Base-by-base conservation (phyloP, 2,113 vertebrate genomes). In the Clarias gariepinus region DNA sequence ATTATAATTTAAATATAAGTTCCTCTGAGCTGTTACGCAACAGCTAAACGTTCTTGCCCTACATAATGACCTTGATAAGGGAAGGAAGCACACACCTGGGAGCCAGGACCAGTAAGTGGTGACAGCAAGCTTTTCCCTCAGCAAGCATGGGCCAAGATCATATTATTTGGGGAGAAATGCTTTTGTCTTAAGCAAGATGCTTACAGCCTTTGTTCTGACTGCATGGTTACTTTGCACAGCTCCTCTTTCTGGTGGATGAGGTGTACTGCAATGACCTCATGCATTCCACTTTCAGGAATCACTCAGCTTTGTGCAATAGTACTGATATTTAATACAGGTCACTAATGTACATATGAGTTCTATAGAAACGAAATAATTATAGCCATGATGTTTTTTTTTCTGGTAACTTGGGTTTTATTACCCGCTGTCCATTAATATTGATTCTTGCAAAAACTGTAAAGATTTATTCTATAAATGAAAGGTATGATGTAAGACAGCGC, bases 321-420 rank as follows among this genome's bases (percentile, higher is more conserved):
- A n/a, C 23, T 30, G 16, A 68, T 68, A 68, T 28, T 52, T 7
- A 53, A 13, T 53, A 91, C 94, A 91, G 93, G 93, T 88, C 92
- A 90, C 25, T 6, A 64, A 66, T 19, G 52, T 23, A 83, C n/a
- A 53, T 68, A 57, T 21, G 12, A 68, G 63, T 64, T 83, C 60
- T 80, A 80, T 25, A 57, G 11, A 79, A 58, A 79, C 8, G 47
- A 18, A 2, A 77, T 77, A 19, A 74, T 52, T 74, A 47, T 25
- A 25, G 74, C 16, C 6, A 53, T 2, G 28, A 28, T 55, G 47
- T 5, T 0, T 25, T 23, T 77, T 73, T 74, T 47, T 23, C 18
- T 71, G 30, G 16, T 71, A 36, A 71, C 33, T 30, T 68, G 47
- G 47, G 33, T 71, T 36, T 71, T 33, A 8, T 71, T 68, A 28